Conservation (phyloP, 1,140 invertebrate species). For the Rhopalosiphum padi region DNA sequence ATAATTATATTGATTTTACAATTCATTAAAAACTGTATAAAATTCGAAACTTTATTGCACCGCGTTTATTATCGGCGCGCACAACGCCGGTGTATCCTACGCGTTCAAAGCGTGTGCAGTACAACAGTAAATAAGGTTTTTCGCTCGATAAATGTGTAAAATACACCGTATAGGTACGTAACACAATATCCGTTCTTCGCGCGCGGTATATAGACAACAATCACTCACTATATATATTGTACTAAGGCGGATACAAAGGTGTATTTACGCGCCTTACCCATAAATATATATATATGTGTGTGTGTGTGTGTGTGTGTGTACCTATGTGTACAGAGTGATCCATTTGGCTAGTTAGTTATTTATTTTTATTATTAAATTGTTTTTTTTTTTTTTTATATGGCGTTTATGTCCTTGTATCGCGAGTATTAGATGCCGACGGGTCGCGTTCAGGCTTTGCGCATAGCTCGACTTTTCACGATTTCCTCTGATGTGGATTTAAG, state of each 20-base stretch:
- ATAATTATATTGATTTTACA: slow-evolving; percentile 7
- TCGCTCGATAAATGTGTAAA: neutral
- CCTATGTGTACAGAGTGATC: too few relatives aligned
- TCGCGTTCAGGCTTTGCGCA: neutral
- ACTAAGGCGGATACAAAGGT: neutral
- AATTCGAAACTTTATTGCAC: neutral
- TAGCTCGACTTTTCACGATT: neutral
- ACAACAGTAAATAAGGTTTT: neutral
- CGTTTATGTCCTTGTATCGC: neutral
- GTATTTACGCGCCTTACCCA: neutral
- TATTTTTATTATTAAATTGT: neutral
- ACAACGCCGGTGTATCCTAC: neutral
- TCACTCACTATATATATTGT: neutral
- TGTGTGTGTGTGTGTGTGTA: too few relatives aligned
- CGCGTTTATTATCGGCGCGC: neutral
- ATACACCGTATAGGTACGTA: neutral
- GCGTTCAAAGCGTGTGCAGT: neutral
- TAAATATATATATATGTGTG: neutral
- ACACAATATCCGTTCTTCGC: neutral
- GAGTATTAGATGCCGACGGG: neutral
- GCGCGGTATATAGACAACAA: neutral
- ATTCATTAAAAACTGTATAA: neutral
- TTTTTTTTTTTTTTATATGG: neutral
- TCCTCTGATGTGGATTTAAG: neutral
- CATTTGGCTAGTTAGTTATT: neutral